A percentile compares a stretch with the other conserved stretches of the same genome.
phyloP scores from a whole-genome alignment of 2,797 vertebrate genomes.

The Yasuhikotakia modesta region DNA sequence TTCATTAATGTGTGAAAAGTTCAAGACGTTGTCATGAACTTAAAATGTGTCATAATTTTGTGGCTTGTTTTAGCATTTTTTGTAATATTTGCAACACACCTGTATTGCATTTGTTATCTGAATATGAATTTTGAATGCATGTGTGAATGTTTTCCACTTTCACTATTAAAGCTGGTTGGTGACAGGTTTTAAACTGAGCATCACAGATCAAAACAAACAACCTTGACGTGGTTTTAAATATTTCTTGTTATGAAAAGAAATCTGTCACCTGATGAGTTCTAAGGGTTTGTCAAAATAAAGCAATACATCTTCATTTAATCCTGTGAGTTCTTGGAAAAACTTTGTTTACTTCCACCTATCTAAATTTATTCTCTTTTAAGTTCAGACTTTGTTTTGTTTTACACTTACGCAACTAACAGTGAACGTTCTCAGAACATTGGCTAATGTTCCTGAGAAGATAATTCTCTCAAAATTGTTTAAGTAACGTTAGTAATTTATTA shows the following conservation, averaged over 20 bases:
- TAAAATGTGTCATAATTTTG: conserved; percentile 1
- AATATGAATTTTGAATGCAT: no score
- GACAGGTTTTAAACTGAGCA: no score
- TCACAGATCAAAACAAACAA: no score
- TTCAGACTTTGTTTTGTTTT: background rate
- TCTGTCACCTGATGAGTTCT: background rate
- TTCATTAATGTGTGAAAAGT: conserved; percentile 24
- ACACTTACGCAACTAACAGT: background rate
- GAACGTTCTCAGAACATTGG: no score
- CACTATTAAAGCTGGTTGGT: no score
- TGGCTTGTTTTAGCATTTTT: background rate
- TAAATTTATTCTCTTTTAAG: background rate
- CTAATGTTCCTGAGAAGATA: no score
- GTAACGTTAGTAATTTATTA: no score
- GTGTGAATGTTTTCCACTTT: no score
- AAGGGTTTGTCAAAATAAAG: background rate
- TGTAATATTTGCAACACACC: background rate
- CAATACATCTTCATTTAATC: background rate
- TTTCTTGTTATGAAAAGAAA: background rate
- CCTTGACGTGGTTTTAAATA: background rate
- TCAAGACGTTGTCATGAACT: conserved; percentile 23
- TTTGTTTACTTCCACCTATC: background rate
- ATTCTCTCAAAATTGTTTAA: no score
- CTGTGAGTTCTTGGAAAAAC: background rate
- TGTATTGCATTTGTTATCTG: no score